Conservation (phyloP, 2,113 vertebrate species). For the Aix galericulata region DNA sequence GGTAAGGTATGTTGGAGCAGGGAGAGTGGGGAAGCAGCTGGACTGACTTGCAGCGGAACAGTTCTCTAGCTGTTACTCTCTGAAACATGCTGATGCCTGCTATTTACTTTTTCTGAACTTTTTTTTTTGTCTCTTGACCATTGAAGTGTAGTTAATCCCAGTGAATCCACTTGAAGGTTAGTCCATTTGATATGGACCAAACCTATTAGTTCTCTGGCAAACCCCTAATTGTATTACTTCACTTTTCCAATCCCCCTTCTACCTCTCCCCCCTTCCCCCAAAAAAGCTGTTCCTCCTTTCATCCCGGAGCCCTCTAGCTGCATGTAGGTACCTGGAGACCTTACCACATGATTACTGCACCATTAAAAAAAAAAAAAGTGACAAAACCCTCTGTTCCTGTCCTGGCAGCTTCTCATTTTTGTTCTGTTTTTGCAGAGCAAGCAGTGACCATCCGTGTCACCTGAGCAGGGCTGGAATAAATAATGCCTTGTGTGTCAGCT, state of each 20-base stretch:
- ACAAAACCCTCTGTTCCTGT: neutral
- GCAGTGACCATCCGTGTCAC: neutral
- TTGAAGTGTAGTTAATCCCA: neutral
- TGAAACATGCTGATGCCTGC: neutral
- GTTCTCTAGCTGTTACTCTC: neutral
- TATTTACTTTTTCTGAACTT: neutral
- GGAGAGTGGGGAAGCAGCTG: neutral
- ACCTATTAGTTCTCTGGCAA: neutral
- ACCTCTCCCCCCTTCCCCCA: rapidly evolving
- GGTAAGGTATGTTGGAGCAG: neutral
- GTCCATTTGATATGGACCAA: neutral
- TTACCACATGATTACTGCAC: too few relatives aligned
- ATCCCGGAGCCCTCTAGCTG: neutral
- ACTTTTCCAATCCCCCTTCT: neutral
- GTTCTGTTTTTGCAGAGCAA: neutral
- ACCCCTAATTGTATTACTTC: neutral
- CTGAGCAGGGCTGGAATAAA: neutral
- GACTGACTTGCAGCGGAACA: neutral
- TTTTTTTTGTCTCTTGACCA: neutral
- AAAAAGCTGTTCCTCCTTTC: neutral
- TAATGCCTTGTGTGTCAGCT: neutral
- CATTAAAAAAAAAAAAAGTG: neutral
- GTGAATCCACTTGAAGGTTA: neutral
- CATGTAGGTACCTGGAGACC: neutral
- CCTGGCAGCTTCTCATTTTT: neutral